Evolutionary conservation across 2,113 vertebrate species (phyloP).

Genomic region (Xenopus borealis): DNA sequence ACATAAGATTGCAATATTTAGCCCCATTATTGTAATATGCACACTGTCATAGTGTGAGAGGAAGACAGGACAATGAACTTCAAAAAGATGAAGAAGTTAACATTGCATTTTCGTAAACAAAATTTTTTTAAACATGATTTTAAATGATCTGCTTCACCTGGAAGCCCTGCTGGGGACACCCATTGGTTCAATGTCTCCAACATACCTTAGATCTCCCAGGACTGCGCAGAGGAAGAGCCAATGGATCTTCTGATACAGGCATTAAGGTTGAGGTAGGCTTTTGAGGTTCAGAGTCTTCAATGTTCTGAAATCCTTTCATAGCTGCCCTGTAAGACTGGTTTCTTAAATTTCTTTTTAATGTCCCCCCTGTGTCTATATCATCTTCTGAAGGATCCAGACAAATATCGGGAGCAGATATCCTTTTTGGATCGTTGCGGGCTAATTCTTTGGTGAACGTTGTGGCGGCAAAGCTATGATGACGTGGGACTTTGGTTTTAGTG

Average conservation of each 20-base stretch:
- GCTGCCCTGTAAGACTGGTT: slow-evolving; percentile 87
- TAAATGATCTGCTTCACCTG: too few relatives aligned
- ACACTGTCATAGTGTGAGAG: too few relatives aligned
- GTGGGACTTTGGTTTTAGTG: slow-evolving; percentile 65
- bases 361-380: slow-evolving; percentile 53
- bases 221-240: slow-evolving; percentile 36
- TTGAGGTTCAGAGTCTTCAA: rapidly evolving
- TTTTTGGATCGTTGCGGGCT: slow-evolving; percentile 35
- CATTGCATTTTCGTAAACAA: too few relatives aligned
- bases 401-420: slow-evolving; percentile 50
- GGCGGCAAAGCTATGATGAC: slow-evolving; percentile 74
- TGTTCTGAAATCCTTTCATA: slow-evolving; percentile 64
- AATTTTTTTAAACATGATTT: too few relatives aligned
- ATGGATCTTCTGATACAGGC: slow-evolving; percentile 59
- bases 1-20: too few relatives aligned
- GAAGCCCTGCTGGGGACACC: too few relatives aligned
- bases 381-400: slow-evolving; percentile 71
- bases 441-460: slow-evolving; percentile 55
- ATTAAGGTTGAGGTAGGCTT: slow-evolving; percentile 51
- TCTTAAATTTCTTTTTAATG: slow-evolving; percentile 76
- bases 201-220: slow-evolving; percentile 63
- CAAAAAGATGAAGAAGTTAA: too few relatives aligned
- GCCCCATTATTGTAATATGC: too few relatives aligned
- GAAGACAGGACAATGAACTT: too few relatives aligned
- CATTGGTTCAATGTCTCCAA: too few relatives aligned